Base-by-base conservation (phyloP, 2,888 invertebrate species). In the Cantharis nigra region DNA sequence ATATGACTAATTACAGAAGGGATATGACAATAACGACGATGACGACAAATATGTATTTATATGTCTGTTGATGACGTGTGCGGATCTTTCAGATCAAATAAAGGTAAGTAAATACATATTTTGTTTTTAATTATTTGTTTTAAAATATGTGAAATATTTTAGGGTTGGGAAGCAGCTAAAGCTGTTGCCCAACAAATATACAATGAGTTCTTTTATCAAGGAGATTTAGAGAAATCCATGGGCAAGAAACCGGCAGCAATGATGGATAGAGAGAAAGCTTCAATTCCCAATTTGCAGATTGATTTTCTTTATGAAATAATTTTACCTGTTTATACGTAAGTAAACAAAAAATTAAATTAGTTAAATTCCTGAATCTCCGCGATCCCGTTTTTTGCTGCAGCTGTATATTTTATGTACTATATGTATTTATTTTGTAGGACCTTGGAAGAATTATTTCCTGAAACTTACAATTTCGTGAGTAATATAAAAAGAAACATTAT, bases 131-230 rank as follows among this genome's bases (percentile, higher is more conserved):
- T 4, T 23, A 13, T 67, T 65, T 26, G 23, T 23, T 9, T 67
- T 23, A 65, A 9, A 65, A 65, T 65, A 9, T 4, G 13, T 23
- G n/a, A 67, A 67, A 63, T 72, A 13, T 80, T 81, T 70, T 79
- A 87, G 86, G 85, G 90, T 81, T 94, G 92, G 91, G 86, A 85
- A n/a, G 87, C 89, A 78, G 89, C 90, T 2, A 90, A 90, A 81
- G 87, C 88, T 80, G 89, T 90, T 20, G 90, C 91, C 26, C 81
- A 85, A 71, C 77, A 85, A 70, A 84, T 88, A 64, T 93, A 96
- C 85, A 91, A 93, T 71, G 97, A 97, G 89, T 97, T 96, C 88
- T 97, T 97, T 89, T 92, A 92, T 69, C 96, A 96, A 90, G 96
- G 96, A 4, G 97, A 97, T 86, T 89, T 94, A 83, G 96, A 97